Base-by-base conservation (phyloP, 2,888 invertebrate species). In the Vandiemenella viatica region DNA sequence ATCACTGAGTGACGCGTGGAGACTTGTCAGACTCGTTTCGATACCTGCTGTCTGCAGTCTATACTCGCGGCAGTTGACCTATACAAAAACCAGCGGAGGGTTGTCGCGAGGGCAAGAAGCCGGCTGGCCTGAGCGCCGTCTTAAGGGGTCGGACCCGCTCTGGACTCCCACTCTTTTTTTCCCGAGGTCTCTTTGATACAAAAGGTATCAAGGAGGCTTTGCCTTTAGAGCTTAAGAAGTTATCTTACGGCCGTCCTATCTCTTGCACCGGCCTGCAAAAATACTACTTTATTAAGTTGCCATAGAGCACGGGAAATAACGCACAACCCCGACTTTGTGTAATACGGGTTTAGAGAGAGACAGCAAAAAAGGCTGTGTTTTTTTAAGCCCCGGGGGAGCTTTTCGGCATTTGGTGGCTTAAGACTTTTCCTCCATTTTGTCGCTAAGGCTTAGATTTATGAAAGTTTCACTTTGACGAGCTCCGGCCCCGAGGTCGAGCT, bases 231-330 rank as follows among this genome's bases (percentile, higher is more conserved):
- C 42, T 42, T 42, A 42, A 42, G 42, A 42, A 42, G 42, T 42
- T 42, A 42, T 19, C 20, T 21, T 42, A 42, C 18, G 17, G n/a
- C 42, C 21, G 13, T 13, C n/a, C 18, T 42, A 18, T 42, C 38
- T 38, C 38, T 8, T 16, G 38, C 38, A 16, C 13, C 21, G 32
- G 10, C 32, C 32, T 32, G n/a, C 32, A 32, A 32, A 42, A 20
- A 42, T 42, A 20, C 42, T 18, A 42, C 42, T 42, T 42, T 42
- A 42, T 42, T 19, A 42, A 42, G 42, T 42, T 42, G 42, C 42
- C 42, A 42, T 42, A 42, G 42, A 42, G 42, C 8, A 19, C n/a
- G 42, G 13, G 19, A 42, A 42, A 42, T 42, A 42, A 19, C 19
- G n/a, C 19, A 20, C 19, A 17, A 19, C 20, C 20, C 18, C 21